A percentile compares a stretch with the other conserved stretches of the same genome.
Conservation (phyloP, 2,888 invertebrate species). For the Agriotes lineatus region DNA sequence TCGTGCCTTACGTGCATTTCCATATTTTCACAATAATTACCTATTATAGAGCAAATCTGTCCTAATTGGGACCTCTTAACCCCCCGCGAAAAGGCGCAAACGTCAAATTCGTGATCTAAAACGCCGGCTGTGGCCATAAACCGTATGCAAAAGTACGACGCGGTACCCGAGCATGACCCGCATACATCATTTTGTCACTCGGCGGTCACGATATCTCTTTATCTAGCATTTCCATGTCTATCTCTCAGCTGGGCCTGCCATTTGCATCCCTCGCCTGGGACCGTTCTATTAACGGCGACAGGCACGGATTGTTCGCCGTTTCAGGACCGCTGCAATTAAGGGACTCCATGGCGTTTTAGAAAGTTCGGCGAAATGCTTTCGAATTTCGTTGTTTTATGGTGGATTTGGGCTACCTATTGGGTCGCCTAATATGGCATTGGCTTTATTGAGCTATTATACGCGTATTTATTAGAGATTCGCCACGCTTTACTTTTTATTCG, state of each 20-base stretch:
- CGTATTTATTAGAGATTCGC: too few species aligned
- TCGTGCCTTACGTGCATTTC: constrained; percentile 41
- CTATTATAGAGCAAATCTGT: constrained; percentile 48
- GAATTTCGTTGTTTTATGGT: neutral
- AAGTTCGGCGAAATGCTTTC: neutral
- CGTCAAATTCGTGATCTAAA: constrained; percentile 57
- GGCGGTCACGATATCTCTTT: constrained; percentile 52
- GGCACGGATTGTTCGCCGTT: neutral
- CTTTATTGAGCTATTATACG: too few species aligned
- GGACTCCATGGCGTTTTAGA: constrained; percentile 7
- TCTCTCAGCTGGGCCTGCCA: constrained; percentile 45
- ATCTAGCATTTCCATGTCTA: constrained; percentile 47
- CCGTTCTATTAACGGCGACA: constrained; percentile 19
- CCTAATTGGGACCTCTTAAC: constrained; percentile 55
- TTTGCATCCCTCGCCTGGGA: constrained; percentile 36
- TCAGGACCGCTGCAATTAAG: neutral
- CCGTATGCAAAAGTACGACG: constrained; percentile 45
- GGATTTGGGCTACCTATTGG: neutral
- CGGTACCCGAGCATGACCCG: constrained; percentile 46
- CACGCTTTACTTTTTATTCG: too few species aligned
- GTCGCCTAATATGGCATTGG: neutral
- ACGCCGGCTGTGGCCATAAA: constrained; percentile 47
- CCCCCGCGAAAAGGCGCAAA: constrained; percentile 46
- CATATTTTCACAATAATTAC: constrained; percentile 49
- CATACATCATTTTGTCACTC: constrained; percentile 54